These are phyloP conservation scores for Creontiades dilutus DNA, from an alignment of 2,888 invertebrate genomes.

Conservation along the genomic window DNA sequence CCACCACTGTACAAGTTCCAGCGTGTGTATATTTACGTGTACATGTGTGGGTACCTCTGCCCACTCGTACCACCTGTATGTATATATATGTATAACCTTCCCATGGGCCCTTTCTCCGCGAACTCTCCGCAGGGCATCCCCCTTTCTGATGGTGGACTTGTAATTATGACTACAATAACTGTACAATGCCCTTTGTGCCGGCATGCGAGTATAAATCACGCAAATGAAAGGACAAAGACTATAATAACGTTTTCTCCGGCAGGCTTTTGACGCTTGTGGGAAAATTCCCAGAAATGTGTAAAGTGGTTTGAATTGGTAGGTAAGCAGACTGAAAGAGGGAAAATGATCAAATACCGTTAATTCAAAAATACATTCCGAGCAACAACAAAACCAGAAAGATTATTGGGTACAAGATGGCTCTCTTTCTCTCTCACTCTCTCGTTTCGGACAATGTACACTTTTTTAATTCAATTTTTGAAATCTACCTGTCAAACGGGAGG, in stretches of 20 bases:
- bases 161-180: slow-evolving; percentile 43
- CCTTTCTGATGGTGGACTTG: background rate
- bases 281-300: background rate
- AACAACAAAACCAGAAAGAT: no score
- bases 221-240: slow-evolving; percentile 29
- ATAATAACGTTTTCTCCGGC: background rate
- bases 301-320: no score
- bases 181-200: slow-evolving; percentile 13
- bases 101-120: background rate
- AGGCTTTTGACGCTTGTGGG: slow-evolving; percentile 12
- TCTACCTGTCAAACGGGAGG: no score
- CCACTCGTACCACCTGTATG: background rate
- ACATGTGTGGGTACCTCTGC: background rate
- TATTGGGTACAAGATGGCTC: no score
- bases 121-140: background rate
- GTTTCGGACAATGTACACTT: no score
- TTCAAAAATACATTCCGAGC: no score
- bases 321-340: no score
- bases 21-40: background rate
- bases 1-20: background rate
- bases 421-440: no score
- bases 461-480: no score
- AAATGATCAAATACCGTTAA: no score
- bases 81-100: slow-evolving; percentile 12
- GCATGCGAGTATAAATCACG: slow-evolving; percentile 18